Percentiles rank a stretch among this genome's conserved stretches.
phyloP scores from a whole-genome alignment of 2,113 vertebrate species.

The Muntiacus reevesi region DNA sequence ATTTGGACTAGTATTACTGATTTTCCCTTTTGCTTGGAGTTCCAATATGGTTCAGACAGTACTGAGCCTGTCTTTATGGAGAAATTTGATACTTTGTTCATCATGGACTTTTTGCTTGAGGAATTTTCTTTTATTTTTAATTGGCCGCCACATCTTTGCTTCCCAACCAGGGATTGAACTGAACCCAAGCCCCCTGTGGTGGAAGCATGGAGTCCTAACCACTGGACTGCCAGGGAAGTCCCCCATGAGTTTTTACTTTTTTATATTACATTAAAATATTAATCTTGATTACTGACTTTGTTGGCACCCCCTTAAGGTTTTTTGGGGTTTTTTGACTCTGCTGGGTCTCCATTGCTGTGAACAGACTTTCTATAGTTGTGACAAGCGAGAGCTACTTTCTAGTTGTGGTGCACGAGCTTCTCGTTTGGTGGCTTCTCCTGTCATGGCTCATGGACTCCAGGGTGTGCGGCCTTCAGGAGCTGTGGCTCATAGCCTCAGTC shows the following conservation, averaged over 20 bases:
- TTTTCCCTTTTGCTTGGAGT: background rate
- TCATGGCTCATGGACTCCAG: background rate
- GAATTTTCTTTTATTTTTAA: background rate
- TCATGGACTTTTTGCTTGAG: background rate
- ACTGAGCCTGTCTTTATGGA: background rate
- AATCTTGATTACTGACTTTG: background rate
- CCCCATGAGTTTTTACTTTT: background rate
- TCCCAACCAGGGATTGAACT: background rate
- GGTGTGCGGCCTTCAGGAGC: background rate
- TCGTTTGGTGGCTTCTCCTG: background rate
- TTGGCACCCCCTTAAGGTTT: background rate
- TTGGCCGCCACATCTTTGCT: background rate
- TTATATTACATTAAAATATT: background rate
- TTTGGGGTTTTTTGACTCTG: background rate
- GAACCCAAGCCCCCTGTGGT: background rate
- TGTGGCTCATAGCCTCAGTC: background rate
- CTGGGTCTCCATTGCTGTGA: background rate
- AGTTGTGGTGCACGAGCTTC: background rate
- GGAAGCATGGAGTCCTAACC: background rate
- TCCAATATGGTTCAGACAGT: rapidly evolving
- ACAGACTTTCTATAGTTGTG: background rate
- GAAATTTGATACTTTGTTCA: background rate
- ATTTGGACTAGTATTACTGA: background rate
- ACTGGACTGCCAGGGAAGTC: background rate
- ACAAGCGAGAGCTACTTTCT: background rate